These are phyloP conservation scores for Rotaria sp. DNA, from an alignment of 2,888 invertebrate genomes.

Conservation along the genomic window DNA sequence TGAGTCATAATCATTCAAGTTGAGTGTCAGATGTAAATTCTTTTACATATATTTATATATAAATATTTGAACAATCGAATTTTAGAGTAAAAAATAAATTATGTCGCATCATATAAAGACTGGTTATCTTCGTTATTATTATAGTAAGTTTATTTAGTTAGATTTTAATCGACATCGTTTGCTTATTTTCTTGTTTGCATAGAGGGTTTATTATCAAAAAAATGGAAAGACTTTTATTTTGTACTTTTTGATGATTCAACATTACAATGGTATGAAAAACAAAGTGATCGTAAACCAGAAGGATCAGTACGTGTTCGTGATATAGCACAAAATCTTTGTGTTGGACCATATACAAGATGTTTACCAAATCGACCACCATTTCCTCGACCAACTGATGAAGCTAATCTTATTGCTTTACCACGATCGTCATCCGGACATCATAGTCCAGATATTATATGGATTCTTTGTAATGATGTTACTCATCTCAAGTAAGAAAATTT, in stretches of 20 bases:
- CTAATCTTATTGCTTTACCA: slow-evolving; percentile 36
- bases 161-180: not conserved
- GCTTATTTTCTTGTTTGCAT: not conserved
- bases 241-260: slow-evolving; percentile 39
- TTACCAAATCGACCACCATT: slow-evolving; percentile 34
- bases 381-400: slow-evolving; percentile 37
- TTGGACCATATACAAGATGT: slow-evolving; percentile 40
- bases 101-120: slow-evolving; percentile 14
- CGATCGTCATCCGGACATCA: slow-evolving; percentile 27
- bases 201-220: slow-evolving; percentile 36
- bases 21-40: not conserved
- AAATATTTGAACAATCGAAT: not conserved
- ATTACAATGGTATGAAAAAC: slow-evolving; percentile 38
- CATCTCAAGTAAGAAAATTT: slow-evolving; percentile 34
- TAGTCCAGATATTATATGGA: slow-evolving; percentile 38
- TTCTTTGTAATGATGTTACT: slow-evolving; percentile 38
- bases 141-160: not conserved
- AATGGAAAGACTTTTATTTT: slow-evolving; percentile 41
- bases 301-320: slow-evolving; percentile 32
- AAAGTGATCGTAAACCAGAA: slow-evolving; percentile 37
- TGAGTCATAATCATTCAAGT: not conserved
- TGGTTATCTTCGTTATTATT: not conserved
- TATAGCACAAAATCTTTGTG: slow-evolving; percentile 36
- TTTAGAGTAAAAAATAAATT: not conserved
- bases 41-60: not conserved